Evolutionary conservation across 2,888 invertebrate species (phyloP), one percentile per base, ranked within the genome.

Genomic region (Lissonota sp.): DNA sequence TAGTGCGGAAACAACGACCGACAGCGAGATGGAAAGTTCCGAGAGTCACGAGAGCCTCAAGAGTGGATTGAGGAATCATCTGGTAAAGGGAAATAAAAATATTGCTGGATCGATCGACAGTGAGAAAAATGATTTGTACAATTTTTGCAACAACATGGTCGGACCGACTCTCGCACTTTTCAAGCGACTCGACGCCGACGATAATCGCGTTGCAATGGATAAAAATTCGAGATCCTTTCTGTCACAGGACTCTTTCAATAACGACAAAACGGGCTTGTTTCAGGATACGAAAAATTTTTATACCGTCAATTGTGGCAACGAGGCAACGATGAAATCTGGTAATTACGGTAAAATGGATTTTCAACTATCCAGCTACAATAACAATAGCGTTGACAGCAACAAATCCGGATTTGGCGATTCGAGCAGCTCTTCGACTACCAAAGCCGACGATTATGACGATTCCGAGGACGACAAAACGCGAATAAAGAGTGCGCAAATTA

Each of bases 11-110:
- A 84, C 82, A 1, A 77, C 79, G 42, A 86, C 88, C 1, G 87
- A 87, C 63, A 91, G 90, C 69, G 92, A 92, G 26, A 83, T 86
- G 4, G 92, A 92, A 60, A 88, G 85, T 57, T 89, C 87, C 0
- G 91, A 91, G 63, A 90, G 88, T 81, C 89, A 89, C 58, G 89
- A 89, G 55, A 89, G 89, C 73, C 84, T 90, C 2, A 90, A 88
- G 79, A 88, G 85, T 44, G 88, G 86, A 37, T 80, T 91, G 12
- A 83, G 88, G 57, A 86, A 83, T 72, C 87, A 90, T 73, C 79
- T 91, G 51, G 16, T 83, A 4, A 84, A 83, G 16, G 51, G 58
- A 2, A 80, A 75, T 46, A 63, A 88, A 40, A 86, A 71, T 84
- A 87, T 72, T 12, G 62, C 72, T 6, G 26, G 37, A 3, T 80